Base-by-base conservation (phyloP, 2,888 invertebrate genomes). In the Celastrina argiolus region DNA sequence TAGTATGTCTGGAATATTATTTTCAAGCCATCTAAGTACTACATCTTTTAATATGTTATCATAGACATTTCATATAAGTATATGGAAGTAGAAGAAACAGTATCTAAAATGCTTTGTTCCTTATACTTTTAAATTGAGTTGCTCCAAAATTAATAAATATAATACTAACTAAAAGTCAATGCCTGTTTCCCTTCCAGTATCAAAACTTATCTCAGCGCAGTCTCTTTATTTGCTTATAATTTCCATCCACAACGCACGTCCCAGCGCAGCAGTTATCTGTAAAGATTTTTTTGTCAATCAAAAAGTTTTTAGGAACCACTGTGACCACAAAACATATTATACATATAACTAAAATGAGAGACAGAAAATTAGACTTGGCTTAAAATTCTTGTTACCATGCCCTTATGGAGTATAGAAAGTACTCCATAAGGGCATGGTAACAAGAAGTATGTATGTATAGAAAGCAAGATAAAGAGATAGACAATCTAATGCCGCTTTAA, bases 211-310 rank as follows among this genome's bases (percentile, higher is more conserved):
- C 16, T 34, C 18, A 16, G n/a, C 22, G 36, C 22, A 36, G 61
- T 64, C 65, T 56, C 58, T 45, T 28, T n/a, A 51, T 66, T 26
- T 42, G 45, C 42, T 66, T 69, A 75, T 67, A 77, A 67, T 68
- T 72, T 75, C 75, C 77, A 77, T 42, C 76, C 75, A 63, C 76
- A 75, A 67, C 73, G 71, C 68, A 74, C 69, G 65, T 77, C 72
- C 75, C 76, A 76, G 28, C 72, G 72, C 69, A 75, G 71, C 75
- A 79, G 78, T 79, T 79, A 79, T 73, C 79, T 79, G 73, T 22
- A 71, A 74, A 28, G 26, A 63, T 56, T 74, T 65, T 70, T 67
- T 14, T 14, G 16, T 6, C 0, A 42, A 42, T 42, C 5, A 42
- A n/a, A 41, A n/a, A 16, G n/a, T 0, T 41, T 41, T 41, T 14